phyloP scores from a whole-genome alignment of 2,797 vertebrate genomes.

The Xyrichtys novacula region DNA sequence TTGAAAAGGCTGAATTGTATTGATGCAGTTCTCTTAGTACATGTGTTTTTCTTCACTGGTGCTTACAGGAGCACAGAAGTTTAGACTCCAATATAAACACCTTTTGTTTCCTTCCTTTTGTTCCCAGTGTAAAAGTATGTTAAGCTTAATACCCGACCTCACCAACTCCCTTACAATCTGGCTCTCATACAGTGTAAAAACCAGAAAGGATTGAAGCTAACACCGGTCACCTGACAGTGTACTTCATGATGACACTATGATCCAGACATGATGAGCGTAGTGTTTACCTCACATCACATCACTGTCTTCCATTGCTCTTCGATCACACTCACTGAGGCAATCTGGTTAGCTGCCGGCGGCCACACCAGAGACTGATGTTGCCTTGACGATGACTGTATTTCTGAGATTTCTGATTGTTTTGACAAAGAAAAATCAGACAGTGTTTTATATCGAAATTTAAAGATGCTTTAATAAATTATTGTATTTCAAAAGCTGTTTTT shows the following conservation, averaged over 20 bases:
- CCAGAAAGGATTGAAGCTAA: conserved; percentile 34
- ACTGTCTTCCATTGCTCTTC: conserved; percentile 72
- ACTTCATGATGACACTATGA: conserved; percentile 40
- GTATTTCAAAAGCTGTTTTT: conserved; percentile 77
- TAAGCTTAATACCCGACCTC: conserved; percentile 4
- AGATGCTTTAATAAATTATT: conserved; percentile 97
- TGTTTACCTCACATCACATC: conserved; percentile 71
- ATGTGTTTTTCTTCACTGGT: conserved; percentile 41
- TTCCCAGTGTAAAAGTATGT: conserved; percentile 20
- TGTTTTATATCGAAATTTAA: conserved; percentile 94
- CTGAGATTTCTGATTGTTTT: conserved; percentile 85
- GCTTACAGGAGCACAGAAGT: conserved; percentile 38
- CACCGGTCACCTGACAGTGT: conserved; percentile 44
- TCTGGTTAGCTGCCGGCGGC: conserved; percentile 91
- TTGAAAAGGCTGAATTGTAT: conserved; percentile 21
- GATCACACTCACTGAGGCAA: conserved; percentile 68
- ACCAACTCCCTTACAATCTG: conserved; percentile 26
- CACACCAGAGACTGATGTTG: conserved; percentile 84
- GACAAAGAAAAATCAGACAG: conserved; percentile 75
- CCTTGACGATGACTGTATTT: conserved; percentile 79
- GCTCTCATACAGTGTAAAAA: conserved; percentile 31
- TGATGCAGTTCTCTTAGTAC: conserved; percentile 22
- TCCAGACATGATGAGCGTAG: conserved; percentile 59
- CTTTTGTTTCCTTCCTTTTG: conserved; percentile 35
- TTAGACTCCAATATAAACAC: conserved; percentile 30